Evolutionary conservation across 2,888 invertebrate species (phyloP), one percentile per base, ranked within the genome.

Genomic region (Bursaphelenchus okinawaensis): DNA sequence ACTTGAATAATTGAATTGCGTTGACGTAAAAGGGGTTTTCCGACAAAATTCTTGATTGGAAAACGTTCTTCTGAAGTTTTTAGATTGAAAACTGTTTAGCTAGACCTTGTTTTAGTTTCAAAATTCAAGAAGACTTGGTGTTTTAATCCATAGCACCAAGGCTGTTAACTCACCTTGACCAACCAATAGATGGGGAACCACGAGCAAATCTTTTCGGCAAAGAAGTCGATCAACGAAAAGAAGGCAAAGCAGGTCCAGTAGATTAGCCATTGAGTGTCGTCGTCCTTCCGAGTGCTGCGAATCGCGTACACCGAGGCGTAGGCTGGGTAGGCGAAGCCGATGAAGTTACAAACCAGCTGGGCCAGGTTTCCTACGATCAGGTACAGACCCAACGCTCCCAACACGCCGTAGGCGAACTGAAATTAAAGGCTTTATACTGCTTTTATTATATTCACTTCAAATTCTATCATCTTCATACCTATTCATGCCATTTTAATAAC

Each of bases 261-360:
- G 31, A 65, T 65, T 12, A 96, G 87, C 95, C 95, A 96, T 85
- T 93, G 82, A 29, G 72, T 68, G 60, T 75, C 72, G 62, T 74
- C 70, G 54, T 86, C 85, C 75, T 86, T 86, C 67, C 78, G 74
- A 8, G 68, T 58, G 23, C 84, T 84, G 72, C 87, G 86, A 52
- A 87, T 83, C 3, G 87, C 87, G 63, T 69, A 70, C 55, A 74
- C 73, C 24, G 75, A 75, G 24, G 60, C 68, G 56, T 74, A 73
- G 12, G 75, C 67, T 4, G 74, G 74, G 50, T 75, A 74, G 27
- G 54, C 72, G 61, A 75, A 71, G 12, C 74, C 74, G 66, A 74
- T 74, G 52, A 74, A 28, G 60, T 74, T 74, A 66, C 75, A 75
- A 24, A 79, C 50, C 22, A 73, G 52, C 29, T 65, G 28, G 72